These are phyloP conservation scores for Argyrosomus japonicus DNA, from an alignment of 2,113 vertebrate genomes.

Conservation along the genomic window DNA sequence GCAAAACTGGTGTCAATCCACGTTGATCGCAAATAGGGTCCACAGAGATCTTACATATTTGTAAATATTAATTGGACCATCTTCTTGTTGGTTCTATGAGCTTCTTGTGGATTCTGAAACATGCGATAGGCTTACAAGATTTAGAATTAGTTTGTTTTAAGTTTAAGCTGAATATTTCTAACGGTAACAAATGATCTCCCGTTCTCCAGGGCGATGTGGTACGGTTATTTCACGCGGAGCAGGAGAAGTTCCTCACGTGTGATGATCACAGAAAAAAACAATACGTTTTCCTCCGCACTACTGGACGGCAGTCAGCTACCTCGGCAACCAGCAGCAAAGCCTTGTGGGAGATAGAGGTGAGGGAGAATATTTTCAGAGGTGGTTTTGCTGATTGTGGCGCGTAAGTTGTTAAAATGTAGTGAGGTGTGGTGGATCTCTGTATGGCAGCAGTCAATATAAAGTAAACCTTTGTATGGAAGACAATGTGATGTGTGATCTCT, in stretches of 20 bases:
- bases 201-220: conserved; percentile 93
- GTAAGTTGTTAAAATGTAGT: neutral
- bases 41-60: neutral
- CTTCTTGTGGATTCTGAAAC: neutral
- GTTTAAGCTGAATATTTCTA: neutral
- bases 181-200: neutral
- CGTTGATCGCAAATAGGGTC: neutral
- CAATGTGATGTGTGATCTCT: conserved; percentile 13
- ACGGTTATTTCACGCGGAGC: conserved; percentile 95
- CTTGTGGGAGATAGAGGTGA: conserved; percentile 98
- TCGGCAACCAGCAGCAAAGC: conserved; percentile 99
- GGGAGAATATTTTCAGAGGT: conserved; percentile 22
- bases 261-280: conserved; percentile 98
- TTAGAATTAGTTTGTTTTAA: neutral
- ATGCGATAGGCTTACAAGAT: neutral
- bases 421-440: neutral
- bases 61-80: too few species aligned
- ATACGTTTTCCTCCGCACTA: conserved; percentile 96
- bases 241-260: conserved; percentile 98
- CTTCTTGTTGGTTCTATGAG: neutral
- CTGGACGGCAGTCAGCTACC: conserved; percentile 95
- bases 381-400: neutral
- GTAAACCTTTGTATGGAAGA: neutral
- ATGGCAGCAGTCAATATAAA: neutral
- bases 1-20: neutral